These are phyloP conservation scores for Elgaria multicarinata DNA, from an alignment of 2,113 vertebrate species.

Conservation along the genomic window DNA sequence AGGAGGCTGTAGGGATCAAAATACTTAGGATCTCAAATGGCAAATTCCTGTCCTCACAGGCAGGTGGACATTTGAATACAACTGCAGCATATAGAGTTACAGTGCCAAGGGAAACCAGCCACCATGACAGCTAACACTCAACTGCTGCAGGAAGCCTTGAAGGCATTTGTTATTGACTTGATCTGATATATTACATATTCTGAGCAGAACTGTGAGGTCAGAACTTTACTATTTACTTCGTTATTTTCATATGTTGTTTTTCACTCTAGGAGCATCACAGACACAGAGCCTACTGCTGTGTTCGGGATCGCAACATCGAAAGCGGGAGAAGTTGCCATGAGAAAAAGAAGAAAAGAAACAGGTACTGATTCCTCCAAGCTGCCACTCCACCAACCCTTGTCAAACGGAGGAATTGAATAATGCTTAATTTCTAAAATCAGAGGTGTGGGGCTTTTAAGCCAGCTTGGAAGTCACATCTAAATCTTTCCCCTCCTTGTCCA, in stretches of 20 bases:
- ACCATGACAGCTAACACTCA: neutral
- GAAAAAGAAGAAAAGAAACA: too few relatives aligned
- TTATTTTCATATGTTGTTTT: neutral
- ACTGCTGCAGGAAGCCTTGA: neutral
- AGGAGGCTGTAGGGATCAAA: neutral
- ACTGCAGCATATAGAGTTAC: neutral
- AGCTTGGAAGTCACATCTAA: neutral
- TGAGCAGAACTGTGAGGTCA: neutral
- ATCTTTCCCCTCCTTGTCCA: neutral
- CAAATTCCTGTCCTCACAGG: neutral
- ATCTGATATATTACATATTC: neutral
- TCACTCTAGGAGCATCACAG: too few relatives aligned
- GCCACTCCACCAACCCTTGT: neutral
- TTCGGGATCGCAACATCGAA: neutral
- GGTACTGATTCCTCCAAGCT: neutral
- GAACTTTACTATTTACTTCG: neutral
- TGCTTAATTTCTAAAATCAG: conserved; percentile 1
- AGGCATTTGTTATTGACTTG: neutral
- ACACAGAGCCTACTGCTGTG: neutral
- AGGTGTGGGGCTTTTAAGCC: neutral
- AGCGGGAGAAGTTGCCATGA: neutral
- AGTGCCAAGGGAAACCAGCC: neutral
- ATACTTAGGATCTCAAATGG: neutral
- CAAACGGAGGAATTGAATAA: neutral
- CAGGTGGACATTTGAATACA: neutral